Evolutionary conservation across 2,113 vertebrate genomes (phyloP).

Genomic region (Cricetomys ansorgei): DNA sequence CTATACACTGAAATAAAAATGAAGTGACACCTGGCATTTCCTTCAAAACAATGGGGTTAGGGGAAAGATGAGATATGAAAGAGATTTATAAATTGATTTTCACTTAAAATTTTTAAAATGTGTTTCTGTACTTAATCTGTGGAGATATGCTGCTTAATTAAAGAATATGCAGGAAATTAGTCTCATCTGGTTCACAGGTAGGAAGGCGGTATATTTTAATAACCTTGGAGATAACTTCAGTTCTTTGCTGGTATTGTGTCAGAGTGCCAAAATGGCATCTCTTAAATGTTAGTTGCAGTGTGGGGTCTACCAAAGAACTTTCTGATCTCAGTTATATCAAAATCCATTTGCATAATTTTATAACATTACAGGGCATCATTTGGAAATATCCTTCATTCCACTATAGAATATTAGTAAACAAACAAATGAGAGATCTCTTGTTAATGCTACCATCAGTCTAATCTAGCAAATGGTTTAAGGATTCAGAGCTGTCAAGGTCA

Average conservation of each 20-base stretch:
- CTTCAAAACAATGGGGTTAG: conserved; percentile 46
- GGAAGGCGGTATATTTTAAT: background rate
- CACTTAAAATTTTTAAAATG: background rate
- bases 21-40: conserved; percentile 7
- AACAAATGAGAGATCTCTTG: background rate
- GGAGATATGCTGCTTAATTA: background rate
- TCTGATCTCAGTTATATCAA: background rate
- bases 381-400: background rate
- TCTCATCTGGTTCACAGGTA: background rate
- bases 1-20: background rate
- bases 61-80: background rate
- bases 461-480: background rate
- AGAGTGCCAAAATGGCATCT: background rate
- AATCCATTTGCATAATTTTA: background rate
- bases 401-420: background rate
- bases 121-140: background rate
- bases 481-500: background rate
- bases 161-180: background rate
- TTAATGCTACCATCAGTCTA: background rate
- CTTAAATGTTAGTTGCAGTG: background rate
- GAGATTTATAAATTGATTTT: background rate
- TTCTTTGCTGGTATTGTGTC: background rate
- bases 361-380: background rate
- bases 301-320: background rate
- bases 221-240: background rate